Evolutionary conservation across 2,888 invertebrate genomes (phyloP), one percentile per base, ranked within the genome.

Genomic region (Tyria jacobaeae): DNA sequence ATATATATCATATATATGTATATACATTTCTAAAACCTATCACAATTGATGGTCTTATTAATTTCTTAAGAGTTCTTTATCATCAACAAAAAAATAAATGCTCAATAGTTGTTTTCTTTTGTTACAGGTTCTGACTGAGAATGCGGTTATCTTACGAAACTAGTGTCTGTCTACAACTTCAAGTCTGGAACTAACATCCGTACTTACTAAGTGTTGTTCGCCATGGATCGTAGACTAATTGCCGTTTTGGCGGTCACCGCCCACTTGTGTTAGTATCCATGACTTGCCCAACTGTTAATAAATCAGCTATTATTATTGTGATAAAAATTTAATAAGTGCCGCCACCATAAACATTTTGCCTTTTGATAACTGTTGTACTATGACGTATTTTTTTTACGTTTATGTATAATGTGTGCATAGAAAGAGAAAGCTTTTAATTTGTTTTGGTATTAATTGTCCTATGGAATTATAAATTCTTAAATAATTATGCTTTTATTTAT

Each of bases 151-250:
- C 66, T 62, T 62, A 56, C 77, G 88, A 80, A 74, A 87, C 86
- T 84, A 81, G 68, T 80, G 70, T 60, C 68, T 60, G 75, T 64
- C 73, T 67, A 54, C 68, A 66, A 71, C 71, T 61, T 54, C 60
- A 72, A 62, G 57, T 69, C 59, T 78, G 73, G 69, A 76, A 74
- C 75, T 87, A 84, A 87, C 78, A 57, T 63, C 55, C 66, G 53
- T 54, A 55, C 47, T 65, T 64, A 60, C 48, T 54, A 27, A 70
- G 47, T 66, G 35, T 65, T 39, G 64, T 21, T 62, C 70, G 75
- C 76, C 77, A 93, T 93, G 93, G 85, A 87, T 77, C 81, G 81
- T 68, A 81, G 85, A 83, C 74, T 89, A 57, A 66, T 88, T 48
- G 63, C 78, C 35, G 57, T 92, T 68, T 71, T 91, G 81, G 89